Evolutionary conservation across 2,113 vertebrate genomes (phyloP).

Genomic region (Pandion haliaetus): DNA sequence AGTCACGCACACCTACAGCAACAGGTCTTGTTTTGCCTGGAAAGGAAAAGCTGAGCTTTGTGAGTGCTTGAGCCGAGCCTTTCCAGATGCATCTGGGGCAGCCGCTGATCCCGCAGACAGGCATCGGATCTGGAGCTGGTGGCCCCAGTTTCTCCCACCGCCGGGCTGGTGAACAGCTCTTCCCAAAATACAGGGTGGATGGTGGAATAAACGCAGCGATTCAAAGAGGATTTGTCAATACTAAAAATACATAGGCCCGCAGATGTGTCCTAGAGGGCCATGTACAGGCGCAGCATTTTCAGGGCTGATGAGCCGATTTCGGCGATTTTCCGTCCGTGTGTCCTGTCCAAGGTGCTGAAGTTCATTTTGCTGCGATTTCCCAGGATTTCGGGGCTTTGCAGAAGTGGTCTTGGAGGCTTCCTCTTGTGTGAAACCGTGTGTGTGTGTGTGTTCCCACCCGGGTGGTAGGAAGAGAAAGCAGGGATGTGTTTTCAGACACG

Average conservation of each 20-base stretch:
- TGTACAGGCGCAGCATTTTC: conserved; percentile 1
- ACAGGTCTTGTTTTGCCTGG: conserved; percentile 8
- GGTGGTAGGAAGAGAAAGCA: neutral
- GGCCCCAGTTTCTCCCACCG: neutral
- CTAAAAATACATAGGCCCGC: conserved; percentile 69
- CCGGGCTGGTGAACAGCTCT: neutral
- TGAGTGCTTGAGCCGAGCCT: neutral
- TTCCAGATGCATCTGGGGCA: neutral
- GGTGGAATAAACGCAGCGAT: conserved; percentile 21
- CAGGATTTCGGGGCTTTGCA: neutral
- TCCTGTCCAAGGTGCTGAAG: conserved; percentile 72
- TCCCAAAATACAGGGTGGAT: conserved; percentile 21
- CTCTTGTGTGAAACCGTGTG: neutral
- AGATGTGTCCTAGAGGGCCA: conserved; percentile 59
- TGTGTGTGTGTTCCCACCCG: accelerated
- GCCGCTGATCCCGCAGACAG: neutral
- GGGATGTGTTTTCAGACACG: conserved; percentile 62
- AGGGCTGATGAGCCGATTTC: neutral
- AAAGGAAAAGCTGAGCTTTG: neutral
- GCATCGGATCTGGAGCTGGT: accelerated
- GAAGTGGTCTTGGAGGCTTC: neutral
- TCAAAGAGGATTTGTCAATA: conserved; percentile 71
- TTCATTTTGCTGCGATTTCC: conserved; percentile 11
- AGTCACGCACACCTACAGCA: neutral
- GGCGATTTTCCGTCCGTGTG: neutral